A percentile compares a stretch with the other conserved stretches of the same genome.
Evolutionary conservation across 2,888 invertebrate genomes (phyloP).

Genomic region (Trichopria drosophilae): DNA sequence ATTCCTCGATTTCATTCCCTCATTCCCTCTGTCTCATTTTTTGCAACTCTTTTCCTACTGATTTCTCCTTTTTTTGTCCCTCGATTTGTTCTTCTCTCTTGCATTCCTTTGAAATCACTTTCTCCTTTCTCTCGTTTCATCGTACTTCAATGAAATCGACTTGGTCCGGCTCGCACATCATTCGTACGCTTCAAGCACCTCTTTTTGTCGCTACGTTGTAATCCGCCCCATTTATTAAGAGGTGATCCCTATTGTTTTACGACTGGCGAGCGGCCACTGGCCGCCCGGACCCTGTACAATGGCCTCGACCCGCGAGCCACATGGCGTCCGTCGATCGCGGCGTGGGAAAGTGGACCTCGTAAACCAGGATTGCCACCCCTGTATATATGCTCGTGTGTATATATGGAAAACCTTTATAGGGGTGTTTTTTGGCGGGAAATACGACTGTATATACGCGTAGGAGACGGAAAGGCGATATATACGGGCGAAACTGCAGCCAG

Average conservation of each 20-base stretch:
- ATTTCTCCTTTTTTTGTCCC: neutral
- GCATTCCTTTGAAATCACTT: conserved; percentile 2
- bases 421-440: too few species aligned
- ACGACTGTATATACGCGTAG: too few species aligned
- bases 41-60: conserved; percentile 2
- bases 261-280: too few species aligned
- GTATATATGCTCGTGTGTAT: too few species aligned
- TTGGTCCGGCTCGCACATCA: neutral
- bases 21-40: conserved; percentile 11
- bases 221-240: conserved; percentile 52
- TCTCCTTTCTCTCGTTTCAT: neutral
- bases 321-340: too few species aligned
- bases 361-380: conserved; percentile 26
- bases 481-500: too few species aligned
- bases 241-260: conserved; percentile 52
- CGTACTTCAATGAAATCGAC: neutral
- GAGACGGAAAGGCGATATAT: too few species aligned
- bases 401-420: too few species aligned
- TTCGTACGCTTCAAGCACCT: conserved; percentile 6
- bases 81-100: neutral
- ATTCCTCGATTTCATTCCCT: conserved; percentile 2
- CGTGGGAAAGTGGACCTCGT: too few species aligned
- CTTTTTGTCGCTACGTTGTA: conserved; percentile 39
- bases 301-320: conserved; percentile 47
- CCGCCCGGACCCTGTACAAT: conserved; percentile 42